Evolutionary conservation across 2,113 vertebrate species (phyloP).

Genomic region (Dasyornis broadbenti): DNA sequence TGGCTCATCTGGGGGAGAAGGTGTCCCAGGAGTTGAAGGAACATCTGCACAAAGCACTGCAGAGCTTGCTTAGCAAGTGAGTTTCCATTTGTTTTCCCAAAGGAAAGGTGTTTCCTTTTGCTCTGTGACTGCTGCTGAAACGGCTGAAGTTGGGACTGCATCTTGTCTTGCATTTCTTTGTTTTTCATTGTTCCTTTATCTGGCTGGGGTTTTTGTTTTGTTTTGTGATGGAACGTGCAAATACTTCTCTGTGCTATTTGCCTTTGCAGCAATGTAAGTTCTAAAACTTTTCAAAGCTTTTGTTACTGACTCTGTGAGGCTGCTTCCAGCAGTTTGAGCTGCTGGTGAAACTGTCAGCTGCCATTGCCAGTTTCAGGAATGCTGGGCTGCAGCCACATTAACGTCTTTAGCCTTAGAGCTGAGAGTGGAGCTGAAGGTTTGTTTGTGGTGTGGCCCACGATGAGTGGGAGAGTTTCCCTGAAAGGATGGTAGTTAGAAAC

Average conservation of each 20-base stretch:
- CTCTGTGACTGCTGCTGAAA: background rate
- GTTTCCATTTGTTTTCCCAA: conserved; percentile 53
- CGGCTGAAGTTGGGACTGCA: background rate
- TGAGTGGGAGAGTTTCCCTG: background rate
- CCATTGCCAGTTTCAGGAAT: background rate
- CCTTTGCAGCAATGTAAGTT: background rate
- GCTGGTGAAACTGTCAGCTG: background rate
- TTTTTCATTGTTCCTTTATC: background rate
- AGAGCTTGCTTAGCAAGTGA: conserved; percentile 84
- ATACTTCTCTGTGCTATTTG: background rate
- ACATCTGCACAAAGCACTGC: conserved; percentile 75
- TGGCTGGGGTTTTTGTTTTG: background rate
- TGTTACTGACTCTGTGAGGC: background rate
- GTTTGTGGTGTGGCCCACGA: background rate
- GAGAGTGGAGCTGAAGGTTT: background rate
- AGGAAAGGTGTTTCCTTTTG: background rate
- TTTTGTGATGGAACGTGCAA: background rate
- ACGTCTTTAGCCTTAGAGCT: background rate
- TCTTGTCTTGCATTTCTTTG: background rate
- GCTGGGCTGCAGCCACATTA: background rate
- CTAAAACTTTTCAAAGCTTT: background rate
- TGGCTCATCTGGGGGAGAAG: conserved; percentile 81
- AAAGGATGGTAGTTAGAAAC: background rate
- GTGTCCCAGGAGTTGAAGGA: conserved; percentile 75
- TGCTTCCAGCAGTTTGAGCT: background rate